Conservation (phyloP, 2,113 vertebrate species). For the Crotalus tigris region DNA sequence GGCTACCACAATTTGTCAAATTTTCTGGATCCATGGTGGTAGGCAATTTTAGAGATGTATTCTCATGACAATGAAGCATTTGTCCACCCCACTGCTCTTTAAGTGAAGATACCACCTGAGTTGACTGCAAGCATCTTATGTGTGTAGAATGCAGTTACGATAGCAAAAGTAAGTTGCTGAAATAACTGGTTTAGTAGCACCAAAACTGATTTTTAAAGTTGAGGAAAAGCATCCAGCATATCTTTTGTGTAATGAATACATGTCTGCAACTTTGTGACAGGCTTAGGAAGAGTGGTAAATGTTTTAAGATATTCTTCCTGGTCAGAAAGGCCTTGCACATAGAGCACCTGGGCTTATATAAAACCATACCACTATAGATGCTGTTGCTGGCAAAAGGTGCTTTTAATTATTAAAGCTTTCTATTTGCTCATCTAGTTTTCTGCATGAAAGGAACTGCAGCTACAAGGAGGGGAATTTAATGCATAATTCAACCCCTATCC, state of each 20-base stretch:
- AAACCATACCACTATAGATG: neutral
- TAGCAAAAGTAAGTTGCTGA: neutral
- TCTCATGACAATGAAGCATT: neutral
- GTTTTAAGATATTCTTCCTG: neutral
- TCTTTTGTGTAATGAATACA: neutral
- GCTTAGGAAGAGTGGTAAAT: neutral
- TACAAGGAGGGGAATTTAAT: no score
- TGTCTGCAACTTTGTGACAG: neutral
- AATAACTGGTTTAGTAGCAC: neutral
- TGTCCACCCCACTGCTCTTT: neutral
- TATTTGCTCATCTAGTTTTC: neutral
- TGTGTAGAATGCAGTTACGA: neutral
- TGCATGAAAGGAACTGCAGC: neutral
- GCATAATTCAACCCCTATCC: neutral
- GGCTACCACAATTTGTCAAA: neutral
- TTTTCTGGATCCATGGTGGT: neutral
- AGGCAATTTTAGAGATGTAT: neutral
- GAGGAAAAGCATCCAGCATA: neutral
- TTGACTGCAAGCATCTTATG: no score
- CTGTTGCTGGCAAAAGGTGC: neutral
- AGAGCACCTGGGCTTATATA: no score
- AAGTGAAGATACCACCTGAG: neutral
- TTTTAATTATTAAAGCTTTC: neutral
- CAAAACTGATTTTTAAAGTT: neutral
- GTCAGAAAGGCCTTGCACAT: neutral